A percentile compares a stretch with the other conserved stretches of the same genome.
These are phyloP conservation scores for Oscheius onirici DNA, from an alignment of 2,888 invertebrate genomes.

Conservation along the genomic window DNA sequence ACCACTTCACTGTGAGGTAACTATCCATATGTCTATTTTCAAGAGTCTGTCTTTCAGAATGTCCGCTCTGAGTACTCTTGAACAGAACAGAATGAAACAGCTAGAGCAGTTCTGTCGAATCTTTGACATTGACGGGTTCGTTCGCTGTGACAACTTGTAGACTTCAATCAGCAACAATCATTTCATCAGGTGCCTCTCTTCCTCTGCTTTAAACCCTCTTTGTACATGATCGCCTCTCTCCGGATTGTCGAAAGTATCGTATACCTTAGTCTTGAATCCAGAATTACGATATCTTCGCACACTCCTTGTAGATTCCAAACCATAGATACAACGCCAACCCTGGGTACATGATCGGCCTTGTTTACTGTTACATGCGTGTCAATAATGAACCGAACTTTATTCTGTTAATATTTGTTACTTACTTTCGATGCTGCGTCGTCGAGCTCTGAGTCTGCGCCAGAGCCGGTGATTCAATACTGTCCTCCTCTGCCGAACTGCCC, in stretches of 20 bases:
- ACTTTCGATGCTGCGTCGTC: no score
- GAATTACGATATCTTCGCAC: no score
- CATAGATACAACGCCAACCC: neutral
- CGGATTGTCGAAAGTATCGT: no score
- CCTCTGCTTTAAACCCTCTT: neutral
- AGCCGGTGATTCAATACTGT: no score
- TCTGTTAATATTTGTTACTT: no score
- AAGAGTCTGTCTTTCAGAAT: constrained; percentile 41
- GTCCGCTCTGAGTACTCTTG: constrained; percentile 55
- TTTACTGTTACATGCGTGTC: neutral
- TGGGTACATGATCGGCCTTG: constrained; percentile 17
- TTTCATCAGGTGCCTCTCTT: neutral
- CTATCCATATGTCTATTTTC: neutral
- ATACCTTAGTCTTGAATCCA: no score
- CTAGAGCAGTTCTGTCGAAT: constrained; percentile 47
- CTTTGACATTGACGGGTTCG: constrained; percentile 55
- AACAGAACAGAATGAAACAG: constrained; percentile 40
- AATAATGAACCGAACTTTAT: no score
- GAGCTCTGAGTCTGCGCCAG: no score
- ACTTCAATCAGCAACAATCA: no score
- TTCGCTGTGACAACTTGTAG: constrained; percentile 52
- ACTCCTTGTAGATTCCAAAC: neutral
- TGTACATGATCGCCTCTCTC: neutral
- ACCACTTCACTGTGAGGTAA: constrained; percentile 57
- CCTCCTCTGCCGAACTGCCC: no score